Percentiles rank a stretch among this genome's conserved stretches.
Evolutionary conservation across 2,113 vertebrate genomes (phyloP).

Genomic region (Lepidothrix coronata): DNA sequence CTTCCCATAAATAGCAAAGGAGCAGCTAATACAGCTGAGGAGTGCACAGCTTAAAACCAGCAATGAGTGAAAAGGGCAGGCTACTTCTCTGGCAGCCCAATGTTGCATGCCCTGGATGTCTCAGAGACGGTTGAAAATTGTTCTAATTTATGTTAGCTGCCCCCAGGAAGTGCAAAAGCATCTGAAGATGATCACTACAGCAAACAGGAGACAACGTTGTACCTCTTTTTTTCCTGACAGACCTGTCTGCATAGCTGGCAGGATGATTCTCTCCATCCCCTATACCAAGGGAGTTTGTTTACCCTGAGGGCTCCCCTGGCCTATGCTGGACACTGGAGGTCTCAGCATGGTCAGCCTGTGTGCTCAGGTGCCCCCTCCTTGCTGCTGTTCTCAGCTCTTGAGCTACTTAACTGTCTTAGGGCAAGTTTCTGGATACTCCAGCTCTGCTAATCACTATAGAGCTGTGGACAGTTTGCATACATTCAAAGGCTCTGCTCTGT

Average conservation of each 20-base stretch:
- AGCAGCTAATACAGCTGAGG: neutral
- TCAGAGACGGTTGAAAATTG: neutral
- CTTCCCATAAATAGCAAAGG: neutral
- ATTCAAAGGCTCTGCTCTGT: neutral
- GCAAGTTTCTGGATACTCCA: neutral
- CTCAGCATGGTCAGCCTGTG: neutral
- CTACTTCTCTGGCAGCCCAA: neutral
- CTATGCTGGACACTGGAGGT: accelerated
- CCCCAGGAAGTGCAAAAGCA: neutral
- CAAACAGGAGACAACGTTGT: neutral
- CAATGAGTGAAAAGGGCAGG: neutral
- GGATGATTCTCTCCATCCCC: neutral
- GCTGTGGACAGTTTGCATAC: neutral
- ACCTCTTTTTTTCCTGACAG: neutral
- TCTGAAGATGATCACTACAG: neutral
- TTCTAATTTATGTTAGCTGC: neutral
- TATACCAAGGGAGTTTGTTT: accelerated
- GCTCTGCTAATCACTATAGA: neutral
- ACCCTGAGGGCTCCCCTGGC: neutral
- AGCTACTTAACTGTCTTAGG: neutral
- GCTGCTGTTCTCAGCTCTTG: neutral
- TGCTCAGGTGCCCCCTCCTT: neutral
- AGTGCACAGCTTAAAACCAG: neutral
- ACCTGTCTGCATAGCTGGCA: neutral
- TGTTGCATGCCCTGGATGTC: neutral